Conservation (phyloP, 2,113 vertebrate genomes). For the Nicator chloris region DNA sequence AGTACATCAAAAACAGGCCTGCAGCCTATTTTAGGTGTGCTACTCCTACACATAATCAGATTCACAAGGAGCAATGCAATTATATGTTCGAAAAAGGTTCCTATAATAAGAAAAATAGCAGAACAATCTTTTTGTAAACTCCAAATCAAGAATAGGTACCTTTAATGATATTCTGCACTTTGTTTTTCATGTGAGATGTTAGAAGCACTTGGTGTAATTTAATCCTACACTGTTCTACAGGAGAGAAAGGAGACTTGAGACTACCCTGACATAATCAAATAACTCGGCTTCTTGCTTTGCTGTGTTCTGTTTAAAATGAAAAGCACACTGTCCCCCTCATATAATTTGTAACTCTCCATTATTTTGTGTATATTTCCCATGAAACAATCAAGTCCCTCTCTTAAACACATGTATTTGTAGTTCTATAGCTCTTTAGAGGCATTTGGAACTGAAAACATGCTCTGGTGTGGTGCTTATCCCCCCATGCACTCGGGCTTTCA, state of each 20-base stretch:
- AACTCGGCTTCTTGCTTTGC: not conserved
- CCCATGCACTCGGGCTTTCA: not conserved
- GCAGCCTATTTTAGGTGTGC: not conserved
- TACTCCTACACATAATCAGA: not conserved
- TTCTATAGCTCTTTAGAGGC: not conserved
- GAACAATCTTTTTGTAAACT: not conserved
- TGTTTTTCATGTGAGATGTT: not conserved
- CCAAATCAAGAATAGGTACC: not conserved
- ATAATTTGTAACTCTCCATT: not conserved
- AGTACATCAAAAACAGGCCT: not conserved
- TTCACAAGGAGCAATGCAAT: not conserved
- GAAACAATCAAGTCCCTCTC: not conserved
- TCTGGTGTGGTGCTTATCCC: not conserved
- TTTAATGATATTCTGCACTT: not conserved
- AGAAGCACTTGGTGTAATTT: not conserved
- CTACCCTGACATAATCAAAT: not conserved
- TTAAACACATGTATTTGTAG: not conserved
- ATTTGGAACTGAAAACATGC: not conserved
- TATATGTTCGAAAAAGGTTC: not conserved
- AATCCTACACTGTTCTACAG: not conserved
- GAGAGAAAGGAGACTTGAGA: not conserved
- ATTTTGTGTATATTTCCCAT: not conserved
- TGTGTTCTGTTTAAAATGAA: not conserved
- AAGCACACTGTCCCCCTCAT: not conserved
- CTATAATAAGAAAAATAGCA: not conserved